Conservation (phyloP, 2,888 invertebrate species). For the Troglohyphantes excavatus region DNA sequence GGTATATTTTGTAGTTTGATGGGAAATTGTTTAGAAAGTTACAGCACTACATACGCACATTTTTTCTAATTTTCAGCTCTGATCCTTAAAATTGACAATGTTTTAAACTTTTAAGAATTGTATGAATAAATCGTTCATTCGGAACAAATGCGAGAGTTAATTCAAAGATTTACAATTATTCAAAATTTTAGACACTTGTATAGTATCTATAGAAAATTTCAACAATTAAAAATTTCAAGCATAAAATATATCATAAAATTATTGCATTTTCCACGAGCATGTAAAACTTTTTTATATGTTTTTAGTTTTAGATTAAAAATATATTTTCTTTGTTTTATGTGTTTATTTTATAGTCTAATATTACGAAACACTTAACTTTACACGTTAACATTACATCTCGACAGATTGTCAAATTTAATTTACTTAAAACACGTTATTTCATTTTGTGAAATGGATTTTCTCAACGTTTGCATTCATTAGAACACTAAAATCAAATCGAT, state of each 20-base stretch:
- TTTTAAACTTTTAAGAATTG: neutral
- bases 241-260: neutral
- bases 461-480: no score
- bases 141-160: neutral
- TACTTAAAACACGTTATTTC: no score
- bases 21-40: neutral
- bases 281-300: neutral
- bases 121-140: neutral
- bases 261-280: conserved; percentile 5
- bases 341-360: no score
- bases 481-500: no score
- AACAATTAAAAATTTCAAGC: neutral
- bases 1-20: no score
- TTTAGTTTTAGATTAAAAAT: no score
- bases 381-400: no score
- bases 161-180: neutral
- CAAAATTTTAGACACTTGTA: neutral
- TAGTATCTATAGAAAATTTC: neutral
- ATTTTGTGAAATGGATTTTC: no score
- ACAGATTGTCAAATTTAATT: no score
- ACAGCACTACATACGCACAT: neutral
- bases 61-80: neutral
- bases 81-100: neutral
- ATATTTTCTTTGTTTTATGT: no score
- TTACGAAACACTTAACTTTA: no score